A percentile compares a stretch with the other conserved stretches of the same genome.
Evolutionary conservation across 2,888 invertebrate species (phyloP).

Genomic region (Hoplodrina blanda): DNA sequence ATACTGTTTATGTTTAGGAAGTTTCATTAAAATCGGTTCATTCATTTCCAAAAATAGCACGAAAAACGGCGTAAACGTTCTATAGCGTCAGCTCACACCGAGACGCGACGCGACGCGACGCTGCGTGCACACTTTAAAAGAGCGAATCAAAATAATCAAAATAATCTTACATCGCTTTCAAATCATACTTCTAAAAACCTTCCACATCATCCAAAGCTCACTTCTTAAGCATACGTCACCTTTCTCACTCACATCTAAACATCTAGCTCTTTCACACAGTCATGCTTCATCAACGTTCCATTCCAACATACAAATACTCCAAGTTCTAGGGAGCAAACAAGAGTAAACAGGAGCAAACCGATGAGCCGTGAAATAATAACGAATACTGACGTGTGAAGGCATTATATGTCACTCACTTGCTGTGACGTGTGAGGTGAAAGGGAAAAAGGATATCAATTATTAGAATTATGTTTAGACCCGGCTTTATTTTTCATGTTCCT

Average conservation of each 20-base stretch:
- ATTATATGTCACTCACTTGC: conserved; percentile 24
- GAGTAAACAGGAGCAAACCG: conserved; percentile 9
- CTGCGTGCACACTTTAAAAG: too few species aligned
- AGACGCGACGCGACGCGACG: too few species aligned
- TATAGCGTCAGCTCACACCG: too few species aligned
- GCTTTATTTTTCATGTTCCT: neutral
- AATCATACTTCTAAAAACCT: too few species aligned
- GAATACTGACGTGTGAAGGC: conserved; percentile 36
- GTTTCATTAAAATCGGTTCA: too few species aligned
- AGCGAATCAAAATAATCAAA: too few species aligned
- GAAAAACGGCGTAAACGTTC: too few species aligned
- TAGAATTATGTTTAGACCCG: neutral
- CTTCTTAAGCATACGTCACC: neutral
- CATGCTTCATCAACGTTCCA: neutral
- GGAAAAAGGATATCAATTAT: conserved; percentile 37
- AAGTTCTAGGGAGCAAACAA: conserved; percentile 3
- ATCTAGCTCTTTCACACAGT: neutral
- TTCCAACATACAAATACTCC: neutral
- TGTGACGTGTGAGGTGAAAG: conserved; percentile 11
- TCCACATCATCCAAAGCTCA: too few species aligned
- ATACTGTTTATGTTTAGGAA: too few species aligned
- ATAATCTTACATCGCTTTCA: too few species aligned
- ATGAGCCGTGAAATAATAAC: conserved; percentile 39
- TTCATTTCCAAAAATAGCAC: too few species aligned
- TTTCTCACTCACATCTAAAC: neutral